A percentile compares a stretch with the other conserved stretches of the same genome.
Conservation (phyloP, 2,888 invertebrate genomes). For the Drosophila histrio region DNA sequence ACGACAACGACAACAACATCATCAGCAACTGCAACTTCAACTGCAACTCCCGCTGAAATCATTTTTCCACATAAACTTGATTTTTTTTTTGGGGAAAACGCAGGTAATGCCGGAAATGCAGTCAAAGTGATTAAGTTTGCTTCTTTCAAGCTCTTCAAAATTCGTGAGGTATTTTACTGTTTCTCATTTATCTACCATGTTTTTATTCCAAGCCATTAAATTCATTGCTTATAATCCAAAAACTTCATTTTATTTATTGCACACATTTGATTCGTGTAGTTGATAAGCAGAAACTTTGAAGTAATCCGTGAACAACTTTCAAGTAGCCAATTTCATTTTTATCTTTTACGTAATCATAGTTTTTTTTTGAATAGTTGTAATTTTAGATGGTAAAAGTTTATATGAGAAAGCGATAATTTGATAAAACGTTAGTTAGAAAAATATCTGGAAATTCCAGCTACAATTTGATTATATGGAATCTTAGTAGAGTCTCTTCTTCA, state of each 20-base stretch:
- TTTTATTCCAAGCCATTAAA: neutral
- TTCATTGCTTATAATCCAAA: constrained; percentile 3
- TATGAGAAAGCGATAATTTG: neutral
- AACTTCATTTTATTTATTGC: constrained; percentile 9
- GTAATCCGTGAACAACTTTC: constrained; percentile 6
- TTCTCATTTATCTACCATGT: neutral
- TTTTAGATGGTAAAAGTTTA: neutral
- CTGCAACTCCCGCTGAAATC: constrained; percentile 4
- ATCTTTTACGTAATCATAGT: neutral
- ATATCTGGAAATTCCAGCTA: too few relatives aligned
- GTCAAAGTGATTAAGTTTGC: constrained; percentile 21
- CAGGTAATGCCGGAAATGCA: constrained; percentile 19
- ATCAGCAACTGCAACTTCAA: neutral
- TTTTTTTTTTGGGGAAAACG: constrained; percentile 7
- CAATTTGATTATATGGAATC: too few relatives aligned
- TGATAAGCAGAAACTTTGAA: constrained; percentile 5
- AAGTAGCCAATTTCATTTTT: constrained; percentile 1
- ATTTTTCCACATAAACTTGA: constrained; percentile 22
- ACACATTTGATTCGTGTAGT: constrained; percentile 3
- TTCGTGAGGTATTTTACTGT: neutral
- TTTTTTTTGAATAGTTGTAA: neutral
- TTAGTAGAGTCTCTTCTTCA: too few relatives aligned
- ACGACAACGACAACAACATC: neutral
- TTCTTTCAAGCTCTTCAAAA: neutral
- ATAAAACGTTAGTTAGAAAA: neutral